Percentiles rank a stretch among this genome's conserved stretches.
These are phyloP conservation scores for Anser cygnoides DNA, from an alignment of 2,113 vertebrate genomes.

Conservation along the genomic window DNA sequence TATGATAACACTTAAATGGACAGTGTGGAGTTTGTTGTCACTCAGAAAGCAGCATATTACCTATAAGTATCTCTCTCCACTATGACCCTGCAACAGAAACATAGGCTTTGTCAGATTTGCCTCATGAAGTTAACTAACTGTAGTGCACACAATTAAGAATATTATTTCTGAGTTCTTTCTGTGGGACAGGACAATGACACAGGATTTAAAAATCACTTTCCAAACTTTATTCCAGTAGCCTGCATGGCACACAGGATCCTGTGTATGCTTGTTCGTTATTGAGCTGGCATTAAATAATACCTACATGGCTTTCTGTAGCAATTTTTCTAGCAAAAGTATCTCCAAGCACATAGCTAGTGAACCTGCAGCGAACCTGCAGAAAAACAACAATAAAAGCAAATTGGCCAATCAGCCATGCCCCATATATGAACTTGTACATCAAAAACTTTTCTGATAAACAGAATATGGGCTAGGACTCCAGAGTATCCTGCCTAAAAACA, in stretches of 20 bases:
- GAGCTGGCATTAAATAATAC: not conserved
- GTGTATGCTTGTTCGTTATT: not conserved
- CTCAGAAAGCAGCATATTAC: conserved; percentile 44
- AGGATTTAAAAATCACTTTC: not conserved
- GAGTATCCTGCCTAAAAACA: not conserved
- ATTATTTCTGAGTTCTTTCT: not conserved
- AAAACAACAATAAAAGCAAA: not conserved
- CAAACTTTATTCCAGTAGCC: not conserved
- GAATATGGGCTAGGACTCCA: not conserved
- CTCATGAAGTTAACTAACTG: not conserved
- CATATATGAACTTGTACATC: not conserved
- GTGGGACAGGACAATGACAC: not conserved
- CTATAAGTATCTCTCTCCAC: not conserved
- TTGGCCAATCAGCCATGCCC: not conserved
- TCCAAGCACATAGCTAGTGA: not conserved
- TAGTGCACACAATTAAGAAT: not conserved
- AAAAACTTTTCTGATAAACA: not conserved
- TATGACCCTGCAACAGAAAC: not conserved
- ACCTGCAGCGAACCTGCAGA: not conserved
- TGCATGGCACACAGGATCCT: not conserved
- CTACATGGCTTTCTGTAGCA: not conserved
- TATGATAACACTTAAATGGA: conserved; percentile 67
- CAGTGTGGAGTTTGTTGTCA: conserved; percentile 62
- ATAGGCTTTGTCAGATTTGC: not conserved
- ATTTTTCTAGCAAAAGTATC: not conserved